phyloP scores from a whole-genome alignment of 2,888 invertebrate species.

The Drosophila suboccidentalis region DNA sequence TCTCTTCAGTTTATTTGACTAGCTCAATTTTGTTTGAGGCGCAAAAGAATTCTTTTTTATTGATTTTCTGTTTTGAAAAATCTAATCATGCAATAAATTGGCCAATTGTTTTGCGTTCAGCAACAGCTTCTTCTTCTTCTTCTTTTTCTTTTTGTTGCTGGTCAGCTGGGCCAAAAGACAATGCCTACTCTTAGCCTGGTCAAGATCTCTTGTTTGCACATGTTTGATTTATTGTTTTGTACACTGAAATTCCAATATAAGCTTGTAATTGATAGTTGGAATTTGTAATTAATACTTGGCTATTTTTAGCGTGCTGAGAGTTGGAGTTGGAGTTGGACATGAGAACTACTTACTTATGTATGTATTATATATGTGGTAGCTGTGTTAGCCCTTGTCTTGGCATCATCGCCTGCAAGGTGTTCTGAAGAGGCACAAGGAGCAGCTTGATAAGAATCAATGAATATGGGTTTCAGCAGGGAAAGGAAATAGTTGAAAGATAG shows the following conservation, averaged over 20 bases:
- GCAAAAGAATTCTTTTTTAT: constrained; percentile 65
- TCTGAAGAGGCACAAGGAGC: not conserved
- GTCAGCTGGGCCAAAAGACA: constrained; percentile 41
- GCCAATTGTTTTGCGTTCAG: constrained; percentile 74
- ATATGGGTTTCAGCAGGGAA: not conserved
- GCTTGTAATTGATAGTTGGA: constrained; percentile 59
- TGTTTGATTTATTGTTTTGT: constrained; percentile 71
- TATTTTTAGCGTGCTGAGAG: constrained; percentile 36
- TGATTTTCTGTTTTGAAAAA: constrained; percentile 61
- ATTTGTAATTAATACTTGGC: constrained; percentile 56
- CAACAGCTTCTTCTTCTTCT: constrained; percentile 14
- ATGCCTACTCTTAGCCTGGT: constrained; percentile 40
- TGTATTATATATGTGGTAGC: constrained; percentile 4
- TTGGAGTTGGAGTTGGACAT: constrained; percentile 14
- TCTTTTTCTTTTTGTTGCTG: constrained; percentile 16
- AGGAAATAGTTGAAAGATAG: not conserved
- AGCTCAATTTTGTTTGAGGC: constrained; percentile 65
- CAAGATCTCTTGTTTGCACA: constrained; percentile 59
- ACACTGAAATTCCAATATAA: constrained; percentile 32
- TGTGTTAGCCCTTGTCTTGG: constrained; percentile 1
- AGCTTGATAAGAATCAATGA: constrained; percentile 2
- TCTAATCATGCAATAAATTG: constrained; percentile 82
- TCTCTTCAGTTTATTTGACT: constrained; percentile 55
- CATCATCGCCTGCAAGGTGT: constrained; percentile 5
- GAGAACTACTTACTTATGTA: constrained; percentile 24